Conservation (phyloP, 2,113 vertebrate species). For the Cebus imitator region DNA sequence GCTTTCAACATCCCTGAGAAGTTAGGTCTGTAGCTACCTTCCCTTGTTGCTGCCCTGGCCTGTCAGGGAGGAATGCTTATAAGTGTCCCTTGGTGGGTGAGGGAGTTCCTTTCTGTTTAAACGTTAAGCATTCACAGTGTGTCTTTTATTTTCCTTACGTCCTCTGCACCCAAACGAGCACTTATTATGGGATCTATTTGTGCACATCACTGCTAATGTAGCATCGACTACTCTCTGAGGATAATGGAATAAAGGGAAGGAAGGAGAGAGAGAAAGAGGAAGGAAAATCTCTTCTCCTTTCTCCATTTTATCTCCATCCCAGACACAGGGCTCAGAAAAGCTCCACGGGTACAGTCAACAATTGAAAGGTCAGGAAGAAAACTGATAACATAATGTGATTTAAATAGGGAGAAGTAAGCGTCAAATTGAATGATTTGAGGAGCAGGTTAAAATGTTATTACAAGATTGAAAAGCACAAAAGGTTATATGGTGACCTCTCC, state of each 20-base stretch:
- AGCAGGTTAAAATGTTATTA: constrained; percentile 34
- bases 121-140: background rate
- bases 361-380: constrained; percentile 23
- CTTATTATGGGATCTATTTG: background rate
- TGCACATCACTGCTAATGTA: background rate
- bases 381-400: background rate
- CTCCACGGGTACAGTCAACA: background rate
- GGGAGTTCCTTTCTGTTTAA: background rate
- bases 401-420: background rate
- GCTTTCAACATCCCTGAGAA: constrained; percentile 9
- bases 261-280: background rate
- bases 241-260: background rate
- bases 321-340: background rate
- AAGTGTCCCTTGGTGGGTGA: background rate
- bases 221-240: background rate
- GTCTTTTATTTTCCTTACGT: background rate
- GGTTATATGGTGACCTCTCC: background rate
- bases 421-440: constrained; percentile 28
- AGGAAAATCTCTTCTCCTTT: background rate
- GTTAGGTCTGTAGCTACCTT: background rate
- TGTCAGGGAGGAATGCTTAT: background rate
- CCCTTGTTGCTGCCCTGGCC: background rate
- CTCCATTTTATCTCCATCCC: background rate
- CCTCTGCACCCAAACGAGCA: background rate
- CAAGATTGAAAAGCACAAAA: constrained; percentile 34